Evolutionary conservation across 2,113 vertebrate genomes (phyloP).

Genomic region (Limanda limanda): DNA sequence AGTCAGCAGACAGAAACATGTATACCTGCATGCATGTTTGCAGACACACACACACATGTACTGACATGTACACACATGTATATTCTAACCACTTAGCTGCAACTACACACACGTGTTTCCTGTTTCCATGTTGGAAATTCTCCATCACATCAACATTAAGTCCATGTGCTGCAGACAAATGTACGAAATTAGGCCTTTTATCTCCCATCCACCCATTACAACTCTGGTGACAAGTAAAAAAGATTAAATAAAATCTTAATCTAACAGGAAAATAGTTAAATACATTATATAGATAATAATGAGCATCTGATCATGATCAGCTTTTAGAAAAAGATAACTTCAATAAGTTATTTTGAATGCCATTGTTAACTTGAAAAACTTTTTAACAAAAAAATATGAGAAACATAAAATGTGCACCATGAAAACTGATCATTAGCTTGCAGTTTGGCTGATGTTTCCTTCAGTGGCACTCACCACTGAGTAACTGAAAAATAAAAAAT

Average conservation of each 20-base stretch:
- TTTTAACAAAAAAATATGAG: too few relatives aligned
- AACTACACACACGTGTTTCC: slow-evolving; percentile 20
- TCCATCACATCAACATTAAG: slow-evolving; percentile 19
- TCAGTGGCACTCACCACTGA: not conserved
- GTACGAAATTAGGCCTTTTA: not conserved
- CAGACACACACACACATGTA: not conserved
- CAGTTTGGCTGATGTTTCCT: not conserved
- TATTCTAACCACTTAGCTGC: too few relatives aligned
- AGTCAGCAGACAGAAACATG: slow-evolving; percentile 12
- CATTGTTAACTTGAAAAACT: too few relatives aligned
- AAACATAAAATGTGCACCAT: not conserved
- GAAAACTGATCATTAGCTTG: not conserved
- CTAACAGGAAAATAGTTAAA: too few relatives aligned
- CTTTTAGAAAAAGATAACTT: too few relatives aligned
- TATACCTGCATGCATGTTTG: slow-evolving; percentile 13
- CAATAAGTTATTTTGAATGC: too few relatives aligned
- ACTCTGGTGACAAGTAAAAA: too few relatives aligned
- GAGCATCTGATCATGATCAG: too few relatives aligned
- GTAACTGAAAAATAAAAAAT: not conserved
- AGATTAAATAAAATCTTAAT: too few relatives aligned
- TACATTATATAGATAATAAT: too few relatives aligned
- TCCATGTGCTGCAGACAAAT: slow-evolving; percentile 36
- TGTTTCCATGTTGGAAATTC: slow-evolving; percentile 18
- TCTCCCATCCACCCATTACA: not conserved
- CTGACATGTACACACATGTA: slow-evolving; percentile 16